Evolutionary conservation across 2,888 invertebrate species (phyloP), one percentile per base, ranked within the genome.

Genomic region (Carterocephalus palaemon): DNA sequence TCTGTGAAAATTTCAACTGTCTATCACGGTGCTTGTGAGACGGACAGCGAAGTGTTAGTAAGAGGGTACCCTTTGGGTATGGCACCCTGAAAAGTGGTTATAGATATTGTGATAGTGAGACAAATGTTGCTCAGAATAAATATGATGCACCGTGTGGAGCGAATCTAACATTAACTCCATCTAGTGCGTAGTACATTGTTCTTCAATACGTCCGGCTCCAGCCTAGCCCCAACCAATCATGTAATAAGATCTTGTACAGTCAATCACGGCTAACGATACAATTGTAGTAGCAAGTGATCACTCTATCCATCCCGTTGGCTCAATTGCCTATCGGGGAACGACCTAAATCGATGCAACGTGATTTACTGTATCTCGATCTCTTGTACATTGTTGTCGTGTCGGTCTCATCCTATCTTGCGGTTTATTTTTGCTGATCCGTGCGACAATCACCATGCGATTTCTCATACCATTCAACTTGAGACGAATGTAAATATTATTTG

Each of bases 301-400:
- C 13, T 32, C 19, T 41, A 41, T 32, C 13, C 34, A 34, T 10
- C 24, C 26, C 32, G 33, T 41, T 41, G 23, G 9, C 17, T 12
- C 41, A 33, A 41, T 41, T 41, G 41, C 24, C 17, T 16, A 24
- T n/a, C n/a, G 15, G 3, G 17, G n/a, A 7, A n/a, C 41, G 41
- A 33, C 41, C 41, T 23, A 24, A 41, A 41, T 41, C 32, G 41
- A 41, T 41, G 17, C 32, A 31, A 33, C 32, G 41, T 41, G 41
- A 41, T 32, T 40, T 23, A 40, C 40, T 32, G 39, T 40, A 40
- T 23, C 12, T 32, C 31, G 31, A 40, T 32, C 23, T 8, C 3
- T n/a, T n/a, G n/a, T 15, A 34, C 12, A 15, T 13, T 23, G 23
- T 3, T n/a, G n/a, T n/a, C n/a, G n/a, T n/a, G n/a, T n/a, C n/a